Evolutionary conservation across 2,113 vertebrate species (phyloP).

Genomic region (Alexandromys fortis): DNA sequence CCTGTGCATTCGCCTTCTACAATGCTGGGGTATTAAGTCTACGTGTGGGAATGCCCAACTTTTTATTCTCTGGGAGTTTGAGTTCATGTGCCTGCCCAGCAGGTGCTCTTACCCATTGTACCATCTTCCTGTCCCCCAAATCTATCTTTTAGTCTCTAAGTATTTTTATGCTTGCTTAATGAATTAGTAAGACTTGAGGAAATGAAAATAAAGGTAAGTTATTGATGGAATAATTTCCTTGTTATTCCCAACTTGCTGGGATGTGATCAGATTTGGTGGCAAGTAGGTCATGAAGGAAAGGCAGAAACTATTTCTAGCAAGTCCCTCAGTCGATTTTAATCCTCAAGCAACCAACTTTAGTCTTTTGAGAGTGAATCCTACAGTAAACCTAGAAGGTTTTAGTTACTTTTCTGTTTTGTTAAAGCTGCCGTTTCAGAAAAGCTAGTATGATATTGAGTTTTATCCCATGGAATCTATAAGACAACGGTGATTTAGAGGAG

Average conservation of each 20-base stretch:
- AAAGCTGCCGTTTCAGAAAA: slow-evolving; percentile 14
- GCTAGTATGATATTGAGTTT: background rate
- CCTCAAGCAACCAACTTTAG: background rate
- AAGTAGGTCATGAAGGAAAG: background rate
- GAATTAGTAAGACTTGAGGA: background rate
- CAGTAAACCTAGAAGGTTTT: background rate
- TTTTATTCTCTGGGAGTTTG: background rate
- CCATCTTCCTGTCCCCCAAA: background rate
- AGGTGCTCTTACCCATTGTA: too few relatives aligned
- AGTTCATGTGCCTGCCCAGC: background rate
- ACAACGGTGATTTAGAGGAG: background rate
- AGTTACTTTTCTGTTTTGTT: background rate
- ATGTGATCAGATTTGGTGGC: background rate
- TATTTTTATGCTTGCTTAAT: background rate
- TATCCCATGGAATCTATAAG: background rate
- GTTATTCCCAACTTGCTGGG: background rate
- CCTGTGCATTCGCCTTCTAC: background rate
- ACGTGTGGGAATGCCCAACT: background rate
- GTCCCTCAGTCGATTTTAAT: background rate
- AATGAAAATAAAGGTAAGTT: slow-evolving; percentile 17
- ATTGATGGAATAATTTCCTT: background rate
- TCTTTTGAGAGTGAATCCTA: background rate
- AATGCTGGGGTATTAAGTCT: background rate
- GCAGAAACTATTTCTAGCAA: background rate
- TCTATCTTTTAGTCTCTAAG: background rate